These are phyloP conservation scores for Chelon auratus DNA, from an alignment of 2,797 vertebrate species.

Conservation along the genomic window DNA sequence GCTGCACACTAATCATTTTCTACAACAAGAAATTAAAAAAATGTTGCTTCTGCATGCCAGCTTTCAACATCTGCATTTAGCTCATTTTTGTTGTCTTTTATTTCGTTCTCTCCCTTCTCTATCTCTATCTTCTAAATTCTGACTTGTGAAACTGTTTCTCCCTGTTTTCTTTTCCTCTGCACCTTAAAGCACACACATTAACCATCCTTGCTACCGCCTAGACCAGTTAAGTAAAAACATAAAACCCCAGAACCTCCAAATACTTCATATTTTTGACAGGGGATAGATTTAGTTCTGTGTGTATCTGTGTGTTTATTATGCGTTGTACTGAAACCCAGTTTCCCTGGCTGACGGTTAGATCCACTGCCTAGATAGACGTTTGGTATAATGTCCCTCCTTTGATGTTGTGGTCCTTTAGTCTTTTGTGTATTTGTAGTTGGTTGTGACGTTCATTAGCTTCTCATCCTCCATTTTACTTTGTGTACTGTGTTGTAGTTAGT, in stretches of 20 bases:
- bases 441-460: slow-evolving; percentile 83
- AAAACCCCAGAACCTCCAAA: slow-evolving; percentile 73
- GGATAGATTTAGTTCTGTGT: slow-evolving; percentile 52
- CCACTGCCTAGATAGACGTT: slow-evolving; percentile 77
- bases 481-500: slow-evolving; percentile 64
- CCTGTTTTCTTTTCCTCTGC: slow-evolving; percentile 93
- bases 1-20: slow-evolving; percentile 72
- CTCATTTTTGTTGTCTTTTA: slow-evolving; percentile 90
- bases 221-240: slow-evolving; percentile 99
- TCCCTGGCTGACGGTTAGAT: slow-evolving; percentile 41
- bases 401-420: slow-evolving; percentile 87
- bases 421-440: slow-evolving; percentile 87
- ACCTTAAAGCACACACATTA: slow-evolving; percentile 99
- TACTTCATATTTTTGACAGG: slow-evolving; percentile 54
- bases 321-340: slow-evolving; percentile 24
- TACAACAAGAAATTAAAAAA: slow-evolving; percentile 10
- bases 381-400: slow-evolving; percentile 84
- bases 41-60: slow-evolving; percentile 86
- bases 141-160: slow-evolving; percentile 97
- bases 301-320: slow-evolving; percentile 30
- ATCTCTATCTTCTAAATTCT: slow-evolving; percentile 87
- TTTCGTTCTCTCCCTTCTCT: slow-evolving; percentile 72
- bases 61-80: slow-evolving; percentile 93
- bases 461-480: slow-evolving; percentile 81
- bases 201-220: slow-evolving; percentile 99